These are phyloP conservation scores for Drosophila pegasa DNA, from an alignment of 2,888 invertebrate species.

Conservation along the genomic window DNA sequence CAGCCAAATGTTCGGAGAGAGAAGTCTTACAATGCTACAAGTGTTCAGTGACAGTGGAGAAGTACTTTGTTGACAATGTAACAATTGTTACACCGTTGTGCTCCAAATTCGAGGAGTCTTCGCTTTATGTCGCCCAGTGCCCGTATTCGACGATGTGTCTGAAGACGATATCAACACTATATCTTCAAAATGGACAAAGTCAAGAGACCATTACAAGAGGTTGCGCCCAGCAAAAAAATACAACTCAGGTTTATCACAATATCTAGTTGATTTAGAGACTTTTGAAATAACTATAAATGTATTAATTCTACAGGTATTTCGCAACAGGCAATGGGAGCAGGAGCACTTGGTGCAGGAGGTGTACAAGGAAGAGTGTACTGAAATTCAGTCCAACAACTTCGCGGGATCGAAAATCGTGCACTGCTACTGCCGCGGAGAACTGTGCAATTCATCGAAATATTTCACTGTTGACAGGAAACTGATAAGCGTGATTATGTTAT, in stretches of 20 bases:
- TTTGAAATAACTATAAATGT: background rate
- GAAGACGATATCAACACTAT: conserved; percentile 89
- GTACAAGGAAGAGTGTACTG: conserved; percentile 89
- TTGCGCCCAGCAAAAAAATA: conserved; percentile 91
- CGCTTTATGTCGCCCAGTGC: conserved; percentile 90
- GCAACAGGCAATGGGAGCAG: conserved; percentile 88
- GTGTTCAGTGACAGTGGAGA: conserved; percentile 88
- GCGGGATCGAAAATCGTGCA: conserved; percentile 84
- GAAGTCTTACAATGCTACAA: conserved; percentile 88
- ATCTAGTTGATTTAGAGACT: too few relatives aligned
- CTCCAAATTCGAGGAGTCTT: conserved; percentile 90
- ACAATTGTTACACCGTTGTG: conserved; percentile 89
- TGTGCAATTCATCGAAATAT: conserved; percentile 88
- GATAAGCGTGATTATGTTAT: conserved; percentile 86
- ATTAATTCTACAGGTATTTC: conserved; percentile 85
- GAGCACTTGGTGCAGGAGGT: conserved; percentile 89
- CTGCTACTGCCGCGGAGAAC: conserved; percentile 91
- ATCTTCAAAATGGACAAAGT: conserved; percentile 87
- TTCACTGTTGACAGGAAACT: conserved; percentile 83
- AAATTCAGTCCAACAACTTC: conserved; percentile 87
- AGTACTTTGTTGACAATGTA: conserved; percentile 84
- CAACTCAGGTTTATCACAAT: conserved; percentile 82
- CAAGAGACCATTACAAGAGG: conserved; percentile 86
- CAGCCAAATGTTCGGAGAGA: conserved; percentile 85
- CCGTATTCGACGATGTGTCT: conserved; percentile 93